phyloP scores from a whole-genome alignment of 2,113 vertebrate species.

The Erythrocercus mccallii region DNA sequence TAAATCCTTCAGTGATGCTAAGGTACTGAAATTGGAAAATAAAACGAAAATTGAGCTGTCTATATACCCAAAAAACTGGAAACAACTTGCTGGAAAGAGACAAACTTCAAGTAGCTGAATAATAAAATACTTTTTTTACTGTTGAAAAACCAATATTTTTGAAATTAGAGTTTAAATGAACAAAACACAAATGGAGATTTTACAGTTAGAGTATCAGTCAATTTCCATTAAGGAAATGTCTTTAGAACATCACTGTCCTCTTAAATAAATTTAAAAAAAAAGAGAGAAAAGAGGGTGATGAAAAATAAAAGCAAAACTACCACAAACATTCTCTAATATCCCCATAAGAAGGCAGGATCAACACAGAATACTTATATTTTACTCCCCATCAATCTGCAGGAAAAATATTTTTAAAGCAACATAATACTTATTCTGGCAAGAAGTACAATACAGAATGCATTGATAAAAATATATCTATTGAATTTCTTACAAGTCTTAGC shows the following conservation, averaged over 20 bases:
- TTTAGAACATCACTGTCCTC: background rate
- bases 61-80: background rate
- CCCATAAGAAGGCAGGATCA: background rate
- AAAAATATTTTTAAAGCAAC: background rate
- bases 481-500: background rate
- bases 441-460: background rate
- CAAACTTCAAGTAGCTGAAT: background rate
- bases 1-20: constrained; percentile 50
- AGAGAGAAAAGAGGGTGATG: background rate
- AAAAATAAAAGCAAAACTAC: background rate
- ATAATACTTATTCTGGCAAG: background rate
- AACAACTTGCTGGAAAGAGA: background rate
- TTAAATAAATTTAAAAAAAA: background rate
- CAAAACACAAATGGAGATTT: background rate
- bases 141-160: background rate
- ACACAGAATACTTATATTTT: background rate
- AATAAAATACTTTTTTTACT: background rate
- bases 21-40: constrained; percentile 35
- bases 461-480: background rate
- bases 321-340: background rate
- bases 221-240: background rate
- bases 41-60: background rate
- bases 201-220: background rate
- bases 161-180: background rate
- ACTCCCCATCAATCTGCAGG: background rate